Conservation (phyloP, 2,113 vertebrate genomes). For the Brienomyrus longianalis region DNA sequence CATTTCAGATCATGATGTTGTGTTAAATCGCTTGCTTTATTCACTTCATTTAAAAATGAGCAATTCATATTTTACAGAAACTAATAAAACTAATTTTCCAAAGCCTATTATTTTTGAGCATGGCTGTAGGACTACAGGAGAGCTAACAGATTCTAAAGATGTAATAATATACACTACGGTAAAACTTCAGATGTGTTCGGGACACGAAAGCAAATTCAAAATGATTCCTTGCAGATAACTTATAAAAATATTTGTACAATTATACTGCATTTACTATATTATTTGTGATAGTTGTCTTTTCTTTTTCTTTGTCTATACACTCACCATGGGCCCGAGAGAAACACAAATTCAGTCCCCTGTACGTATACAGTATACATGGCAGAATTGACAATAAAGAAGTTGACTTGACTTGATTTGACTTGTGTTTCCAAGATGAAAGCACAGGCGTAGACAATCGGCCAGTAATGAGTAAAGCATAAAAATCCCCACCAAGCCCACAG, state of each 20-base stretch:
- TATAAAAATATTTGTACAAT: no score
- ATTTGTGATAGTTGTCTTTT: no score
- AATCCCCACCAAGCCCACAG: not conserved
- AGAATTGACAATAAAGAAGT: no score
- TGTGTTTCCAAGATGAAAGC: not conserved
- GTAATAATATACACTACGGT: not conserved
- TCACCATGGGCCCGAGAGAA: no score
- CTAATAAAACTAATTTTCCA: not conserved
- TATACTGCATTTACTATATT: no score
- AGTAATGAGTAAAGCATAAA: not conserved
- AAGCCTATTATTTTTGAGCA: not conserved
- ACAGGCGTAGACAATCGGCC: not conserved
- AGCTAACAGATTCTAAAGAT: not conserved
- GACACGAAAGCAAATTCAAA: not conserved
- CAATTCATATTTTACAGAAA: not conserved
- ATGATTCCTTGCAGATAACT: not conserved
- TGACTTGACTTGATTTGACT: no score
- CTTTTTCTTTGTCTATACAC: no score
- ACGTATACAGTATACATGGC: no score
- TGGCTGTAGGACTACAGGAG: not conserved
- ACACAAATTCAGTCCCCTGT: no score
- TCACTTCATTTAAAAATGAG: not conserved
- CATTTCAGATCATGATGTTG: not conserved
- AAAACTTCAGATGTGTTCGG: not conserved
- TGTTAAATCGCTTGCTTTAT: not conserved